Base-by-base conservation (phyloP, 2,113 vertebrate species). In the Onychostoma macrolepis region DNA sequence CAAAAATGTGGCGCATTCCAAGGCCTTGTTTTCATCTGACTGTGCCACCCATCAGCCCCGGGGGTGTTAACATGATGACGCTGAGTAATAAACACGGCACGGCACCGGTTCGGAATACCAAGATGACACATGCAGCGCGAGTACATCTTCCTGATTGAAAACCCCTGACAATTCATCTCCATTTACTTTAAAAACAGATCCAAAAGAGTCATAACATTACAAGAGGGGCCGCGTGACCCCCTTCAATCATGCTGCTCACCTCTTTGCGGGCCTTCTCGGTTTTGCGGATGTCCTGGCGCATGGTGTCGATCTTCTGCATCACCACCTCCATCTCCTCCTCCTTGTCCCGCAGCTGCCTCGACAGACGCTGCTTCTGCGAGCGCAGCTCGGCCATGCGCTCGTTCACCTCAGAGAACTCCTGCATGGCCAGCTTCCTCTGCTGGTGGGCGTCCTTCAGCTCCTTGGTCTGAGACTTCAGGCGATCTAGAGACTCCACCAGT, bases 381-480 rank as follows among this genome's bases (percentile, higher is more conserved):
- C 96, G 95, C 58, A 99, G 94, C 78, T 99, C 97, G 0, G 95
- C 94, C 97, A 96, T 95, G 88, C 95, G 95, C 91, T 99, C 98
- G 0, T 96, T 98, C 81, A 98, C 93, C 56, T 99, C 98, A 0
- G 97, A 97, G 91, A 96, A 96, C 94, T 99, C 98, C 92, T 98
- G 96, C 93, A 99, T 94, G 12, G 97, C 97, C 86, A 97, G 87
- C 89, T 97, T 98, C 33, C 97, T 95, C 90, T 99, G 98, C 4
- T 97, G 96, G 85, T 98, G 97, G 0, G 96, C 97, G 63, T 99
- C 98, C 89, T 96, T 97, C 90, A 99, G 88, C 90, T 99, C 98
- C 92, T 97, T 97, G 13, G 96, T 96, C 89, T 99, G 98, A 15
- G 91, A 91, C 86, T 97, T 97, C 84, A 98, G 85, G 6, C 97